Percentiles rank a stretch among this genome's conserved stretches.
These are phyloP conservation scores for Podarcis raffonei DNA, from an alignment of 2,113 vertebrate species.

Conservation along the genomic window DNA sequence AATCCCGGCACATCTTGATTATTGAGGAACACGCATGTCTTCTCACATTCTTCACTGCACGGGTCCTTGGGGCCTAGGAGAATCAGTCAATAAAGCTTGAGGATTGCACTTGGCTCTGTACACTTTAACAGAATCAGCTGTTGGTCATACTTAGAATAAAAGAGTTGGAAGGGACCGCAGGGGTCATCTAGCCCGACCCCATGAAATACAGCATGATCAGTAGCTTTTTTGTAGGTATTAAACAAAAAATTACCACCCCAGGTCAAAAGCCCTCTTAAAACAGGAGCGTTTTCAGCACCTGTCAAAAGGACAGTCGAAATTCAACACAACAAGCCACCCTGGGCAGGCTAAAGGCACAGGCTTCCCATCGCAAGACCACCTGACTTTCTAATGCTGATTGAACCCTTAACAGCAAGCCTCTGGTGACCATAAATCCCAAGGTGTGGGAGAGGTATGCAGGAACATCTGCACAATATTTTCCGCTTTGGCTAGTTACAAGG, in stretches of 20 bases:
- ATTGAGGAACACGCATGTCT: conserved; percentile 94
- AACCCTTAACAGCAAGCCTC: not conserved
- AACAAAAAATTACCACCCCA: conserved; percentile 30
- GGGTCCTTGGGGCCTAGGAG: conserved; percentile 86
- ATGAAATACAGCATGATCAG: no score
- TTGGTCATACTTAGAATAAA: not conserved
- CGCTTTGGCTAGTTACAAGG: not conserved
- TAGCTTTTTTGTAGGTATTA: conserved; percentile 42
- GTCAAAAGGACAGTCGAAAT: not conserved
- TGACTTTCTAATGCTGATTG: not conserved
- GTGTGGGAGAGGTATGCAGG: not conserved
- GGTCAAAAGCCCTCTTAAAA: not conserved
- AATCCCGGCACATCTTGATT: conserved; percentile 95
- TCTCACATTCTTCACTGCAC: conserved; percentile 93
- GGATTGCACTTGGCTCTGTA: not conserved
- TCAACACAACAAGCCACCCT: not conserved
- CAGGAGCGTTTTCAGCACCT: no score
- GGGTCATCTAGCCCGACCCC: no score
- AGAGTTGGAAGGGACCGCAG: no score
- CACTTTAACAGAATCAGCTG: not conserved
- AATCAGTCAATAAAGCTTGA: conserved; percentile 52
- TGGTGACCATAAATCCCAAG: not conserved
- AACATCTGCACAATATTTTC: not conserved
- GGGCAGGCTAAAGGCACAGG: not conserved
- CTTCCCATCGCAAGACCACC: not conserved